Evolutionary conservation across 2,888 invertebrate genomes (phyloP), one percentile per base, ranked within the genome.

Genomic region (Agrotis puta): DNA sequence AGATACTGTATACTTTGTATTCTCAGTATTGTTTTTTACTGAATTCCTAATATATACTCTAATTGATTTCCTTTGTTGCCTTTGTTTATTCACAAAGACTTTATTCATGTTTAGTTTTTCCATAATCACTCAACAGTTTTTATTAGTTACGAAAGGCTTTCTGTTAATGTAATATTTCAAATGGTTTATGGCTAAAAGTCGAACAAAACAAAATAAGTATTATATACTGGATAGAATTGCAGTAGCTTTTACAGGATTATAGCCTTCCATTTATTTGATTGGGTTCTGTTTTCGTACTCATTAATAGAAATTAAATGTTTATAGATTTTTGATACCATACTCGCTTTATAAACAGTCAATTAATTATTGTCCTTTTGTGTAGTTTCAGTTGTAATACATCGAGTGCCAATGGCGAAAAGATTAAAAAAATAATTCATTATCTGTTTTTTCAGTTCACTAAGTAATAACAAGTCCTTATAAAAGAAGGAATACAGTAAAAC

Each of bases 1-100:
- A 53, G n/a, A 61, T 47, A 50, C 61, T 57, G 20, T 27, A 43
- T 43, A 13, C n/a, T 18, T 50, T 74, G 39, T 27, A 9, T n/a
- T 48, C 18, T 59, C 20, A 20, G 39, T 18, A 61, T 24, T 53
- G 3, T 51, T 63, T 33, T n/a, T 13, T n/a, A 18, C 22, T 43
- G 0, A 43, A 51, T 78, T 72, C 3, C 2, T 57, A 6, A 7
- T n/a, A 51, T 27, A 1, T 16, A 1, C 4, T 13, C n/a, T 45
- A 5, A 53, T 48, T n/a, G 2, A 27, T 14, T 27, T 56, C 33
- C 6, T 43, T 27, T 62, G 3, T 62, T n/a, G 18, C 22, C n/a
- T 47, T 20, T 4, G 18, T n/a, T 22, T 18, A 54, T n/a, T 54
- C 18, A 54, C 3, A 11, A 54, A 11, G 18, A 24, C 18, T 18